A percentile compares a stretch with the other conserved stretches of the same genome.
These are phyloP conservation scores for Ganaspis sp. DNA, from an alignment of 1,140 invertebrate species.

Conservation along the genomic window DNA sequence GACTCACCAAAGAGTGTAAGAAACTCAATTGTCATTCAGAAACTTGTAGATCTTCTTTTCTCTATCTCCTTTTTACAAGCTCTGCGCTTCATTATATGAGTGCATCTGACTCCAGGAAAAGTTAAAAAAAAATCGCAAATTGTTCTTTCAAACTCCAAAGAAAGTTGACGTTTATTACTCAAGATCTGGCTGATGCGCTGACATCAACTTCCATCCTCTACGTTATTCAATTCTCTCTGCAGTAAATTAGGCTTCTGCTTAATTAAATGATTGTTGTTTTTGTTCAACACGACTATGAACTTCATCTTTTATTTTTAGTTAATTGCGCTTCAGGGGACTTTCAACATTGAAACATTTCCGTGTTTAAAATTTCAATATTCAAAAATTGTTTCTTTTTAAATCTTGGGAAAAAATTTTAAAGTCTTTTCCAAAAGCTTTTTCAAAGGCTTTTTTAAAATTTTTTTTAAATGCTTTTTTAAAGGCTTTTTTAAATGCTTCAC, in stretches of 20 bases:
- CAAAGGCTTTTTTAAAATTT: too few relatives aligned
- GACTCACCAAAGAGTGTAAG: constrained; percentile 10
- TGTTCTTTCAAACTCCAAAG: background rate
- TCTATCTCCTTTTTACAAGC: background rate
- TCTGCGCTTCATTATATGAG: background rate
- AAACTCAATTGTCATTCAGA: background rate
- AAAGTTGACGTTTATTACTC: background rate
- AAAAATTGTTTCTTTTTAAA: too few relatives aligned
- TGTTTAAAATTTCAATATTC: too few relatives aligned
- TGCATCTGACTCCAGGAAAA: background rate
- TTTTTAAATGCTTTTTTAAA: too few relatives aligned
- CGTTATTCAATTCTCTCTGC: background rate
- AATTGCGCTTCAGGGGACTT: background rate
- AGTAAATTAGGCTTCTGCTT: background rate
- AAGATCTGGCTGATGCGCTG: background rate
- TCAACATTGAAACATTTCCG: background rate
- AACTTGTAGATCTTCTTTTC: background rate
- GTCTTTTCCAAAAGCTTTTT: too few relatives aligned
- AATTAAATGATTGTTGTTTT: constrained; percentile 17
- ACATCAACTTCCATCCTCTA: background rate
- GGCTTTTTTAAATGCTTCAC: too few relatives aligned
- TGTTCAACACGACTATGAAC: background rate
- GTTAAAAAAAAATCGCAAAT: background rate
- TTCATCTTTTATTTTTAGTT: background rate
- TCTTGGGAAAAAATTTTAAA: too few relatives aligned